These are phyloP conservation scores for Drosophila kanekoi DNA, from an alignment of 2,888 invertebrate species.

Conservation along the genomic window DNA sequence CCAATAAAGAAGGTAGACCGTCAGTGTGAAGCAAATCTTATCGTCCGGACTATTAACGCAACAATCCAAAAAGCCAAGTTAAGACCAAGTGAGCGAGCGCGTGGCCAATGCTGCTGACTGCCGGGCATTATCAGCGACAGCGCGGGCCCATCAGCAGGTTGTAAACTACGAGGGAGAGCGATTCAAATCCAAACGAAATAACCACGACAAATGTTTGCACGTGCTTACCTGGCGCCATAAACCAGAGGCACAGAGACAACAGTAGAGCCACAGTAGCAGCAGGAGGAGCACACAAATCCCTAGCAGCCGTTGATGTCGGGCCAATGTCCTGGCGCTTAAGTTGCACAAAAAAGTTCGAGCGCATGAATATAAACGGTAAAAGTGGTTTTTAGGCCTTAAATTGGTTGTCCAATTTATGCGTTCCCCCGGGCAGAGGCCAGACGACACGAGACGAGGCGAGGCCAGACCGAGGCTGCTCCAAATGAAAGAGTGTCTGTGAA, in stretches of 20 bases:
- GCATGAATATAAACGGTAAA: constrained; percentile 75
- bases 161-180: constrained; percentile 69
- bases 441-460: constrained; percentile 2
- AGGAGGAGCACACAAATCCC: constrained; percentile 37
- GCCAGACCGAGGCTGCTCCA: constrained; percentile 3
- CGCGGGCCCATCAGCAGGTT: constrained; percentile 64
- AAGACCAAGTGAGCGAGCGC: constrained; percentile 61
- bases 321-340: constrained; percentile 65
- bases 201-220: constrained; percentile 78
- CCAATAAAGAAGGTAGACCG: constrained; percentile 26
- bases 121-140: constrained; percentile 67
- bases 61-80: constrained; percentile 70
- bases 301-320: constrained; percentile 43
- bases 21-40: constrained; percentile 59
- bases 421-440: constrained; percentile 48
- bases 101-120: constrained; percentile 59
- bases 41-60: constrained; percentile 71
- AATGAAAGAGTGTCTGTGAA: constrained; percentile 25
- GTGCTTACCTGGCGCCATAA: constrained; percentile 75
- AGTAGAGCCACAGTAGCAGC: constrained; percentile 8
- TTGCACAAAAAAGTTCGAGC: constrained; percentile 54
- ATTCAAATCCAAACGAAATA: constrained; percentile 79
- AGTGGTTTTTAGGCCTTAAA: constrained; percentile 80
- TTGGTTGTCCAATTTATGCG: constrained; percentile 79
- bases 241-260: constrained; percentile 41